Percentiles rank a stretch among this genome's conserved stretches.
Evolutionary conservation across 2,888 invertebrate genomes (phyloP).

Genomic region (Neoitamus cyanurus): DNA sequence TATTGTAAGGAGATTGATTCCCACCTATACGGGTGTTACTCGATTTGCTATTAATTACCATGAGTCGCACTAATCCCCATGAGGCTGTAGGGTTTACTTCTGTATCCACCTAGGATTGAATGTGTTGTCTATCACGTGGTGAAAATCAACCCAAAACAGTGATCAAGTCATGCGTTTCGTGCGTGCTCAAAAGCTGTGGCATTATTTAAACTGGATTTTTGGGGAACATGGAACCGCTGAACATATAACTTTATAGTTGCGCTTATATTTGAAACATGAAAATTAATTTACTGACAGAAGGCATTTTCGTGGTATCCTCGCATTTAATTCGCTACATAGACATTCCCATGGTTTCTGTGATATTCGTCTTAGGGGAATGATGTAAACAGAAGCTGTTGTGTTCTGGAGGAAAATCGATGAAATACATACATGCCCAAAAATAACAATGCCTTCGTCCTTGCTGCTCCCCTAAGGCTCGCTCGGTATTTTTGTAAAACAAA

Average conservation of each 20-base stretch:
- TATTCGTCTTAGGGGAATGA: not conserved
- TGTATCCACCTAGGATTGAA: not conserved
- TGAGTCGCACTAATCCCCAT: not conserved
- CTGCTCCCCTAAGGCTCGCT: not conserved
- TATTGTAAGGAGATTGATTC: not conserved
- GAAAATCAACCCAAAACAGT: not conserved
- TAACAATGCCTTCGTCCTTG: not conserved
- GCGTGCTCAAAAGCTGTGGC: not conserved
- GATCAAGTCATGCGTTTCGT: not conserved
- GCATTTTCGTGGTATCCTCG: not conserved
- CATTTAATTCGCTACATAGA: not conserved
- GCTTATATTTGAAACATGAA: not conserved
- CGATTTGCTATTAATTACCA: not conserved
- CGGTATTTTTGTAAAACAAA: not conserved
- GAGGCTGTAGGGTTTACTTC: not conserved
- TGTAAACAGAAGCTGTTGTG: not conserved
- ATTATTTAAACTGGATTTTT: not conserved
- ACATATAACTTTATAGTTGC: not conserved
- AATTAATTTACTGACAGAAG: not conserved
- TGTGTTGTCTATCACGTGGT: not conserved
- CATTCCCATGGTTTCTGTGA: not conserved
- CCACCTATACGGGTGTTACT: not conserved
- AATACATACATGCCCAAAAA: not conserved
- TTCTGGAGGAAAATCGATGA: not conserved
- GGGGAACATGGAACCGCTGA: not conserved